Evolutionary conservation across 2,888 invertebrate species (phyloP).

Genomic region (Hirtodrosophila confusa): DNA sequence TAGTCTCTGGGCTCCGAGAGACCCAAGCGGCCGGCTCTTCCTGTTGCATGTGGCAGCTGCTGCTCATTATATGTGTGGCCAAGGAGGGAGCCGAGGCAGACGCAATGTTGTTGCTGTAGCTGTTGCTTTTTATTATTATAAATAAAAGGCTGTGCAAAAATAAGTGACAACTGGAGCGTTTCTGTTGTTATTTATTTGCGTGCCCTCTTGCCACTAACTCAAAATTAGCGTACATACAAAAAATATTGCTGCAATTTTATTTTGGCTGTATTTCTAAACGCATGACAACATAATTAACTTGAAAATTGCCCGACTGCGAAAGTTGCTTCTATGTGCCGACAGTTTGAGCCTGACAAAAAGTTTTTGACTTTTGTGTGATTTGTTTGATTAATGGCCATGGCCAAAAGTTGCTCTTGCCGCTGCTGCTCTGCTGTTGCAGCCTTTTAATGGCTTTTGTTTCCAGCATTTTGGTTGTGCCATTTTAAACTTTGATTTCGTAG

Average conservation of each 20-base stretch:
- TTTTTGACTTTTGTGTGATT: constrained; percentile 39
- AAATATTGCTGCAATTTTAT: constrained; percentile 30
- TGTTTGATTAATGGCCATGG: constrained; percentile 55
- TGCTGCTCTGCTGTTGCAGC: neutral
- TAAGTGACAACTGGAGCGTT: constrained; percentile 55
- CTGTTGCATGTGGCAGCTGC: constrained; percentile 71
- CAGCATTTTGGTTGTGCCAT: constrained; percentile 20
- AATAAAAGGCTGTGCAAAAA: constrained; percentile 55
- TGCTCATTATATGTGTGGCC: constrained; percentile 65
- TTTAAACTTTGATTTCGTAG: constrained; percentile 46
- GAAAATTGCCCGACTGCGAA: constrained; percentile 44
- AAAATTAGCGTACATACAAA: constrained; percentile 29
- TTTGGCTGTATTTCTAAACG: constrained; percentile 42
- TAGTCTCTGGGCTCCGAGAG: constrained; percentile 14
- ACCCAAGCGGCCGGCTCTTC: constrained; percentile 44
- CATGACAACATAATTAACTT: constrained; percentile 72
- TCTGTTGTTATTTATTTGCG: neutral
- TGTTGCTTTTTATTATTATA: constrained; percentile 37
- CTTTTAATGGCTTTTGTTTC: constrained; percentile 55
- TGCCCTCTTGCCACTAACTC: constrained; percentile 2
- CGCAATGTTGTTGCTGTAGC: constrained; percentile 7
- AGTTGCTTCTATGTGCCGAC: constrained; percentile 29
- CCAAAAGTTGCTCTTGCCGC: constrained; percentile 32
- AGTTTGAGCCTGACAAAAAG: constrained; percentile 33
- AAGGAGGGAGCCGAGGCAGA: constrained; percentile 36